A percentile compares a stretch with the other conserved stretches of the same genome.
These are phyloP conservation scores for Zophobas atratus DNA, from an alignment of 1,140 invertebrate species.

Conservation along the genomic window DNA sequence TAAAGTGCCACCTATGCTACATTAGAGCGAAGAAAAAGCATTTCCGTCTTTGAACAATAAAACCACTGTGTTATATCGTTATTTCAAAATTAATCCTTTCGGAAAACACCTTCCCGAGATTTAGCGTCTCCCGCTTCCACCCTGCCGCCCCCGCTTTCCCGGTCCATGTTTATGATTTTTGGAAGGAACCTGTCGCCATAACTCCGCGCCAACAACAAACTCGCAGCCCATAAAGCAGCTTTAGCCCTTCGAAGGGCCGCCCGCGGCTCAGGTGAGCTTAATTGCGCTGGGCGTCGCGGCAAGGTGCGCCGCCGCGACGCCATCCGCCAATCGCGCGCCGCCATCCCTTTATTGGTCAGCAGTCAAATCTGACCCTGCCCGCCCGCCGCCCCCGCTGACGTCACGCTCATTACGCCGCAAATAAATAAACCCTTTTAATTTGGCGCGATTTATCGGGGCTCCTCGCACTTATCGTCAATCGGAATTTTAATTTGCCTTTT, in stretches of 20 bases:
- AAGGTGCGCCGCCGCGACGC: constrained; percentile 62
- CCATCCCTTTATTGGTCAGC: constrained; percentile 60
- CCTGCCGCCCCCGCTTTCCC: background rate
- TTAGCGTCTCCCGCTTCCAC: too few relatives aligned
- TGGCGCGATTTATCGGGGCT: background rate
- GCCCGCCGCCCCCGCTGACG: constrained; percentile 51
- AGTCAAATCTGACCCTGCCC: constrained; percentile 58
- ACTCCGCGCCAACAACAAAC: constrained; percentile 13
- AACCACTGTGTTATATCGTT: too few relatives aligned
- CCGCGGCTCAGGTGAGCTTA: constrained; percentile 46
- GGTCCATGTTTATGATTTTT: background rate
- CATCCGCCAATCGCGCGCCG: constrained; percentile 58
- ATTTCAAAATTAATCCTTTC: too few relatives aligned
- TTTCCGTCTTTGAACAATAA: too few relatives aligned
- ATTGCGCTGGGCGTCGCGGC: constrained; percentile 55
- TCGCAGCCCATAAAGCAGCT: background rate
- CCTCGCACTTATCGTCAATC: background rate
- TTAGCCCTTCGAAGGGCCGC: background rate
- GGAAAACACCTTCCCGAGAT: too few relatives aligned
- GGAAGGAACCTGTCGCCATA: constrained; percentile 20
- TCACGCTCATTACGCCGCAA: constrained; percentile 56
- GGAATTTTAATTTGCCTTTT: background rate
- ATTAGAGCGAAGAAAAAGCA: too few relatives aligned
- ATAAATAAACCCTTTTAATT: background rate
- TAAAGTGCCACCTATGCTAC: too few relatives aligned